Percentiles rank a stretch among this genome's conserved stretches.
Conservation (phyloP, 2,888 invertebrate genomes). For the Xestia sexstrigata region DNA sequence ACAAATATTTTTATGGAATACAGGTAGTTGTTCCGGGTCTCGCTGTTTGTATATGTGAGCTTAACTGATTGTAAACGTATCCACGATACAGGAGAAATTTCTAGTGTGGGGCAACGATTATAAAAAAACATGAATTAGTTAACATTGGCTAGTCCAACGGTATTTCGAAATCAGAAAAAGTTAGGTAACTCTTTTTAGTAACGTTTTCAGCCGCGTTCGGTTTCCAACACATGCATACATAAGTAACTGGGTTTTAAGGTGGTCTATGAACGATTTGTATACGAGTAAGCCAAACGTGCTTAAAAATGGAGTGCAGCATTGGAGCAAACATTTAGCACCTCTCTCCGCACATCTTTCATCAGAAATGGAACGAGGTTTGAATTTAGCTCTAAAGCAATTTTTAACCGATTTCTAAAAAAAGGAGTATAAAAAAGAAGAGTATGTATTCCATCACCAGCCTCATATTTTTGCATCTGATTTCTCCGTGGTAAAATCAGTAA, state of each 20-base stretch:
- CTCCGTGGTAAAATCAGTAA: too few relatives aligned
- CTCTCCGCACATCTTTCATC: neutral
- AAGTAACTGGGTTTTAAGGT: neutral
- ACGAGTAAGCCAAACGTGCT: neutral
- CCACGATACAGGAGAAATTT: neutral
- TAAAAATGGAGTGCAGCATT: neutral
- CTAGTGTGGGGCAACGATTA: neutral
- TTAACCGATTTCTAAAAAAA: too few relatives aligned
- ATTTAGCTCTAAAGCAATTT: neutral
- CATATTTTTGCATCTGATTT: too few relatives aligned
- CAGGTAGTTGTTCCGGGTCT: neutral
- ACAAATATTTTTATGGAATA: neutral
- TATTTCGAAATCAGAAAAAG: neutral
- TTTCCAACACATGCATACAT: neutral
- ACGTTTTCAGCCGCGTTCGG: neutral
- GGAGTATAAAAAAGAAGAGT: too few relatives aligned
- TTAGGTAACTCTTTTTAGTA: neutral
- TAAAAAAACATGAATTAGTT: neutral
- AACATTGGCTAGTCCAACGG: too few relatives aligned
- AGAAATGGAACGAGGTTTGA: neutral
- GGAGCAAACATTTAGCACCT: neutral
- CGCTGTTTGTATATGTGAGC: neutral
- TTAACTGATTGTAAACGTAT: neutral
- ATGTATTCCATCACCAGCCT: too few relatives aligned
- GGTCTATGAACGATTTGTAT: neutral